phyloP scores from a whole-genome alignment of 1,140 invertebrate species.

The Homalodisca vitripennis region DNA sequence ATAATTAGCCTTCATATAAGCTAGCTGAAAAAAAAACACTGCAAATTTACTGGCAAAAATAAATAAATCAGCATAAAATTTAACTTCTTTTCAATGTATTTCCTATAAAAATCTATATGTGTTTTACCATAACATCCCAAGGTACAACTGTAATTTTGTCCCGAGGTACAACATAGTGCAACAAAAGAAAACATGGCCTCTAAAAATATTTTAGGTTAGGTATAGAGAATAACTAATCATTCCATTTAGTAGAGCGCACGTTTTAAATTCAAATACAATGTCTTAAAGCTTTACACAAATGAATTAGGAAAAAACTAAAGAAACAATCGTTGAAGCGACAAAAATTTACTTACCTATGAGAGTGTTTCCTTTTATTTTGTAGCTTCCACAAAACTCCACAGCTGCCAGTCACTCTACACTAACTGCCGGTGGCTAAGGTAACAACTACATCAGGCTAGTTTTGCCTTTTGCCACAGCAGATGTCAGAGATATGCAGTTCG shows the following conservation, averaged over 20 bases:
- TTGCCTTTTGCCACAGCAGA: neutral
- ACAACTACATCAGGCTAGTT: neutral
- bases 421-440: neutral
- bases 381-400: neutral
- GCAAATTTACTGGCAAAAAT: neutral
- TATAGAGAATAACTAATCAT: neutral
- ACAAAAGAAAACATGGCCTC: neutral
- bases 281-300: neutral
- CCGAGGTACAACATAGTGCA: conserved; percentile 1
- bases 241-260: neutral
- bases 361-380: neutral
- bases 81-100: neutral
- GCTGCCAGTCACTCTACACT: conserved; percentile 5
- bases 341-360: neutral
- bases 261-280: neutral
- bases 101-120: neutral
- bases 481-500: neutral
- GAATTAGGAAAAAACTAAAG: neutral
- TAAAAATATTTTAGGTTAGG: conserved; percentile 1
- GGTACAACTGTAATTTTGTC: neutral
- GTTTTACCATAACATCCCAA: neutral
- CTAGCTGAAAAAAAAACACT: neutral
- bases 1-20: neutral
- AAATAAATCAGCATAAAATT: neutral
- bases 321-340: neutral